Conservation (phyloP, 2,113 vertebrate species). For the Gymnarchus niloticus region DNA sequence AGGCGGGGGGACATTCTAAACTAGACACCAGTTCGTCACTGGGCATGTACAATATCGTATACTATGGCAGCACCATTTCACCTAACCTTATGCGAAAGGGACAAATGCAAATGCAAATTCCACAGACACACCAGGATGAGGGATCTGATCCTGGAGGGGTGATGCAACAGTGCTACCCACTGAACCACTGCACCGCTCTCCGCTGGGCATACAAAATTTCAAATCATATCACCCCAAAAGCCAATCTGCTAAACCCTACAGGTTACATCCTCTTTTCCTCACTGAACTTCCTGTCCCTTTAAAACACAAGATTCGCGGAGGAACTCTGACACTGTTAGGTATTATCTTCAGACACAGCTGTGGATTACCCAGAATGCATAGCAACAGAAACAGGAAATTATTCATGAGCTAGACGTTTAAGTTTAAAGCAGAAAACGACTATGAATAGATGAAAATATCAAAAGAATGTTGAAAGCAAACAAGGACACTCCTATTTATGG, state of each 20-base stretch:
- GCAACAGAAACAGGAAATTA: constrained; percentile 19
- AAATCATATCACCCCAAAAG: neutral
- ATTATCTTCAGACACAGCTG: neutral
- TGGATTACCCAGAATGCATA: neutral
- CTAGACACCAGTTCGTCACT: too few species aligned
- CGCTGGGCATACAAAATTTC: too few species aligned
- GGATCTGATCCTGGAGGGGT: too few species aligned
- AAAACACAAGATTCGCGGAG: neutral
- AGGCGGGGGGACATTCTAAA: too few species aligned
- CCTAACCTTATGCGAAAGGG: too few species aligned
- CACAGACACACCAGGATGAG: neutral
- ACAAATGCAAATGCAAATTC: too few species aligned
- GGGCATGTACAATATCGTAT: too few species aligned
- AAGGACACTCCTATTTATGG: neutral
- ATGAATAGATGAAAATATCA: constrained; percentile 12
- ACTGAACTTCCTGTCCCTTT: neutral
- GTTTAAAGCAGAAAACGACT: constrained; percentile 4
- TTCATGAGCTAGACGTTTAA: neutral
- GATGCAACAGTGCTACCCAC: neutral
- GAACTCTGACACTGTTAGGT: neutral
- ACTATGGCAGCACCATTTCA: too few species aligned
- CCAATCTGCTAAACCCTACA: neutral
- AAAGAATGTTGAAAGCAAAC: constrained; percentile 18
- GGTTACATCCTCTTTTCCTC: neutral
- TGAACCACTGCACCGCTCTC: too few species aligned